Evolutionary conservation across 2,113 vertebrate genomes (phyloP).

Genomic region (Trogon surrucura): DNA sequence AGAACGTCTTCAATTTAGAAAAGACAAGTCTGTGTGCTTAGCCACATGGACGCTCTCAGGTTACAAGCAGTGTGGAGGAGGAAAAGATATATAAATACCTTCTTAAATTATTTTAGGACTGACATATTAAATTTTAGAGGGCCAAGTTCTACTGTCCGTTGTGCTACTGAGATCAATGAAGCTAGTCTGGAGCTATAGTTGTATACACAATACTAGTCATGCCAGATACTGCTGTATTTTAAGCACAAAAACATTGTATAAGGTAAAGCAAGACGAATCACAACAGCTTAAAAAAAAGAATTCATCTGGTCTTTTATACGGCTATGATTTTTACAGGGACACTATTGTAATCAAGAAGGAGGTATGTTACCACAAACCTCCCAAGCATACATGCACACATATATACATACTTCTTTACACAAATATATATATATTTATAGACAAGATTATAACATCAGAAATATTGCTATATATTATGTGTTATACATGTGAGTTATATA

Average conservation of each 20-base stretch:
- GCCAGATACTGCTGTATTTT: background rate
- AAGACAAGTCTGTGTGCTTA: conserved; percentile 27
- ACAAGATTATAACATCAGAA: background rate
- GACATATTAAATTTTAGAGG: background rate
- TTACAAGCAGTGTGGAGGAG: conserved; percentile 17
- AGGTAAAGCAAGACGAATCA: background rate
- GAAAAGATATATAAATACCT: background rate
- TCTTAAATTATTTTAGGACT: conserved; percentile 22
- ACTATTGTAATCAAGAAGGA: background rate
- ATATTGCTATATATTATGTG: background rate
- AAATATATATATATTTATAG: background rate
- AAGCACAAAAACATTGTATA: background rate
- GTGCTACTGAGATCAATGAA: background rate
- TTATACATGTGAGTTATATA: background rate
- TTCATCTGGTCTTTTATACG: background rate
- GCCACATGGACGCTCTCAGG: conserved; percentile 37
- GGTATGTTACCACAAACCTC: background rate
- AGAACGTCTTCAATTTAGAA: conserved; percentile 72
- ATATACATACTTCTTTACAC: background rate
- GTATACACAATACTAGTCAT: background rate
- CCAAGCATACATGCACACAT: background rate
- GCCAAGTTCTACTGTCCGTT: background rate
- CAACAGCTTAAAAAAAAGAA: background rate
- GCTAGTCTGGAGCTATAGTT: background rate
- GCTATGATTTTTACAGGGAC: background rate